phyloP scores from a whole-genome alignment of 2,888 invertebrate genomes.

The Melanargia galathea region DNA sequence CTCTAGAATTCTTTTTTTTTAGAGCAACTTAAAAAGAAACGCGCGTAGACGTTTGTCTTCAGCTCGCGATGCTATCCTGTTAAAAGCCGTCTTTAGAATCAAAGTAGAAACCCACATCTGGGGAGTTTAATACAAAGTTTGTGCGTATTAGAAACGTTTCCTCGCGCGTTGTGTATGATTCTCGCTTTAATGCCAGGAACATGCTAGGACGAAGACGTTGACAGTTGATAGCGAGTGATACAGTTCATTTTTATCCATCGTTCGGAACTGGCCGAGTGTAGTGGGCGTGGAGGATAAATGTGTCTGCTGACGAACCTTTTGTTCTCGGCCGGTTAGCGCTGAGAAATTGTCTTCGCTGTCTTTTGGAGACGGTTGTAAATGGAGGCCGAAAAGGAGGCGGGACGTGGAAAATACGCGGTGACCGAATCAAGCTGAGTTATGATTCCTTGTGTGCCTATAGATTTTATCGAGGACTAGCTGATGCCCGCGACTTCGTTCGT shows the following conservation, averaged over 20 bases:
- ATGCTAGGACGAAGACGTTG: too few species aligned
- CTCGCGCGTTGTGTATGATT: too few species aligned
- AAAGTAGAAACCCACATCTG: too few species aligned
- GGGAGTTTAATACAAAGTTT: too few species aligned
- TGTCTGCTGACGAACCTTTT: conserved; percentile 31
- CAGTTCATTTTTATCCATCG: not conserved
- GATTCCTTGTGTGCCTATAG: not conserved
- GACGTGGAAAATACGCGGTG: not conserved
- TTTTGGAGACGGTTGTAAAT: conserved; percentile 8
- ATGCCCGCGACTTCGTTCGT: too few species aligned
- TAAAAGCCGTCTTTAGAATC: too few species aligned
- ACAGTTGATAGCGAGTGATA: not conserved
- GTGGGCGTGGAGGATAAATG: conserved; percentile 25
- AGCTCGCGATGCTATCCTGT: too few species aligned
- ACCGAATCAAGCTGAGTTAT: not conserved
- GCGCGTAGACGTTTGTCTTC: too few species aligned
- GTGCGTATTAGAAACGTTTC: too few species aligned
- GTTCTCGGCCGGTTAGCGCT: conserved; percentile 31
- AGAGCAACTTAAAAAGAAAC: conserved; percentile 6
- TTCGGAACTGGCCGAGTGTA: not conserved
- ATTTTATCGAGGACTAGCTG: too few species aligned
- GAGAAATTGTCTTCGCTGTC: conserved; percentile 27
- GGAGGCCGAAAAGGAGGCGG: not conserved
- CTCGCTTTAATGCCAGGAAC: too few species aligned
- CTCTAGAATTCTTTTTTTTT: not conserved